phyloP scores from a whole-genome alignment of 2,113 vertebrate genomes.

The Meleagris gallopavo region DNA sequence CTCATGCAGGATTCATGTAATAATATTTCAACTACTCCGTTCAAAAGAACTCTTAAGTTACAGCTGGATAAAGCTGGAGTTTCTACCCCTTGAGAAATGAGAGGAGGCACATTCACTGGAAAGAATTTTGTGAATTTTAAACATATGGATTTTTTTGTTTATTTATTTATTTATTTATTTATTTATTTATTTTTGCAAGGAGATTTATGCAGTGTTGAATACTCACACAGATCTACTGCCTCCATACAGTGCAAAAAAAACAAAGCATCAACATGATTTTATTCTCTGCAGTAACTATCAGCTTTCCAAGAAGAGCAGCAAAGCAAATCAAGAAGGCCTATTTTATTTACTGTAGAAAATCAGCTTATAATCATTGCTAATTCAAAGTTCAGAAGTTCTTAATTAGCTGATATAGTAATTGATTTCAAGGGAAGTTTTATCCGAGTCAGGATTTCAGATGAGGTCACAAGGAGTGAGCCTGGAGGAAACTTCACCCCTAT shows the following conservation, averaged over 20 bases:
- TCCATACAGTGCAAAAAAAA: neutral
- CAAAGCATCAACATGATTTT: neutral
- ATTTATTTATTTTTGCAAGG: neutral
- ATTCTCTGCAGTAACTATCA: neutral
- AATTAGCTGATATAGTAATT: neutral
- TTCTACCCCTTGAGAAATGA: neutral
- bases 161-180: too few species aligned
- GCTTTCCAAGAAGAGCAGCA: neutral
- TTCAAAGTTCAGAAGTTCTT: slow-evolving; percentile 15
- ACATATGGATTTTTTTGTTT: neutral
- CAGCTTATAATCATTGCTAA: slow-evolving; percentile 17
- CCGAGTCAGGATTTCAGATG: slow-evolving; percentile 14
- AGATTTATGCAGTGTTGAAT: neutral
- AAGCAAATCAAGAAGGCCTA: neutral
- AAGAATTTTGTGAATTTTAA: neutral
- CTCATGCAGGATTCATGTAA: neutral
- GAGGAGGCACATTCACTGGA: neutral
- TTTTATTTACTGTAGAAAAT: slow-evolving; percentile 11
- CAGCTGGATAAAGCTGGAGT: neutral
- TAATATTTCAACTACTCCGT: neutral
- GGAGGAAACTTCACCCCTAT: neutral
- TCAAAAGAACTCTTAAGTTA: neutral
- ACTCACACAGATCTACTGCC: neutral
- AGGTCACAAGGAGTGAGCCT: slow-evolving; percentile 5
- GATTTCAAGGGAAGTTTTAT: slow-evolving; percentile 22